These are phyloP conservation scores for Siniperca scherzeri DNA, from an alignment of 2,797 vertebrate genomes.

Conservation along the genomic window DNA sequence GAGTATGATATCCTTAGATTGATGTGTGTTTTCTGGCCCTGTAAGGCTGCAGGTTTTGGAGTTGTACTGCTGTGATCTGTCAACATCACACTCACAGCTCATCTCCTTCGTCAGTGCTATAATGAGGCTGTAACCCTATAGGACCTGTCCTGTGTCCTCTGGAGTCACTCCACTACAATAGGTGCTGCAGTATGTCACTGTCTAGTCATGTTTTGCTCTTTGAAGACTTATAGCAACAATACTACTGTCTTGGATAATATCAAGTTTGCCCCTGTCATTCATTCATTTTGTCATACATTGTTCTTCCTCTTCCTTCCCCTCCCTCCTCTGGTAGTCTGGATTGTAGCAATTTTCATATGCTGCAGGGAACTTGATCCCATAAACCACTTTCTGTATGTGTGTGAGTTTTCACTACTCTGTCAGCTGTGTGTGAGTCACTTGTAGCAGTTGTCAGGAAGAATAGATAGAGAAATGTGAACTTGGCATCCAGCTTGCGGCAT, in stretches of 20 bases:
- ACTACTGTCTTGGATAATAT: background rate
- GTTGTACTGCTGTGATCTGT: constrained; percentile 6
- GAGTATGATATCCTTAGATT: background rate
- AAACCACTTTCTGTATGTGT: background rate
- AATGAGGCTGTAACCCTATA: constrained; percentile 58
- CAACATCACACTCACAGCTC: constrained; percentile 16
- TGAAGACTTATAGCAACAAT: constrained; percentile 13
- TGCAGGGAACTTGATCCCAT: constrained; percentile 25
- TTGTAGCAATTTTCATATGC: background rate
- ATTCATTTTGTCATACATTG: background rate
- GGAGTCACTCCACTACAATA: constrained; percentile 12
- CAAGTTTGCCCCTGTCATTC: constrained; percentile 17
- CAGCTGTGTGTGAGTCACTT: constrained; percentile 59
- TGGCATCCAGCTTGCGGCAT: constrained; percentile 53
- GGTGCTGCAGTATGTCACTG: constrained; percentile 41
- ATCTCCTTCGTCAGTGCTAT: constrained; percentile 9
- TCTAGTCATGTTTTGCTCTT: constrained; percentile 32
- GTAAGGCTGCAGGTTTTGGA: constrained; percentile 10
- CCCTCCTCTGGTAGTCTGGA: background rate
- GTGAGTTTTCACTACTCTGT: constrained; percentile 23
- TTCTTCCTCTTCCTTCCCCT: background rate
- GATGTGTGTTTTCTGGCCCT: background rate
- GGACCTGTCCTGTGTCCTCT: constrained; percentile 44
- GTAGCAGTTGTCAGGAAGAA: constrained; percentile 67
- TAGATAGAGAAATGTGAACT: constrained; percentile 72